A percentile compares a stretch with the other conserved stretches of the same genome.
phyloP scores from a whole-genome alignment of 2,113 vertebrate species.

The Pachycephala philippinensis region DNA sequence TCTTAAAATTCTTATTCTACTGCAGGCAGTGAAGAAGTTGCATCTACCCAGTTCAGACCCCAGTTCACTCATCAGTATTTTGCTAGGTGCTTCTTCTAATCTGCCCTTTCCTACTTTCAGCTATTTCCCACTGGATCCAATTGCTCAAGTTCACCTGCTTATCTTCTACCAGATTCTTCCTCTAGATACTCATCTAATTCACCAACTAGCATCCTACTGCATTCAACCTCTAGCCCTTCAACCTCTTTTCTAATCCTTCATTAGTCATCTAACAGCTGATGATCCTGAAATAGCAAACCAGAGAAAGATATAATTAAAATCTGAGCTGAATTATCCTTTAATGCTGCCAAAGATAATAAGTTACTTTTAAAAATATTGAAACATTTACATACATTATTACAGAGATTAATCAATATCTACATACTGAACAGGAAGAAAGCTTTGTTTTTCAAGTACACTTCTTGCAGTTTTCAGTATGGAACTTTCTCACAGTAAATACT shows the following conservation, averaged over 20 bases:
- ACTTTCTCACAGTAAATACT: not conserved
- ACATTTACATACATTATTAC: not conserved
- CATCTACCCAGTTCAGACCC: not conserved
- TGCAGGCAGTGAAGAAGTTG: not conserved
- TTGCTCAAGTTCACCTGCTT: not conserved
- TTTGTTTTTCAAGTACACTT: not conserved
- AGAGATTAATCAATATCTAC: not conserved
- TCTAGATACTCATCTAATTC: not conserved
- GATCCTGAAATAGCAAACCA: slow-evolving; percentile 12
- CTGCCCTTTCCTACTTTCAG: not conserved
- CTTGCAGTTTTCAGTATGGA: not conserved
- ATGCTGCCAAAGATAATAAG: not conserved
- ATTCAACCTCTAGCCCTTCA: slow-evolving; percentile 24
- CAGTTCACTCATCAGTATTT: not conserved
- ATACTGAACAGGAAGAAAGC: not conserved
- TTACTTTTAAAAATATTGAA: not conserved
- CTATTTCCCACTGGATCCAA: not conserved
- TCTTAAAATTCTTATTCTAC: not conserved
- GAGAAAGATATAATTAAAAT: not conserved
- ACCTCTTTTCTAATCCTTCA: not conserved
- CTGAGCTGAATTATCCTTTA: not conserved
- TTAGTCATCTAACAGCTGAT: slow-evolving; percentile 2
- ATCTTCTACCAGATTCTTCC: not conserved
- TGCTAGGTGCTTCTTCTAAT: not conserved
- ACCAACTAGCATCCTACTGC: not conserved